phyloP scores from a whole-genome alignment of 2,888 invertebrate species.

The Cremastinae sp. region DNA sequence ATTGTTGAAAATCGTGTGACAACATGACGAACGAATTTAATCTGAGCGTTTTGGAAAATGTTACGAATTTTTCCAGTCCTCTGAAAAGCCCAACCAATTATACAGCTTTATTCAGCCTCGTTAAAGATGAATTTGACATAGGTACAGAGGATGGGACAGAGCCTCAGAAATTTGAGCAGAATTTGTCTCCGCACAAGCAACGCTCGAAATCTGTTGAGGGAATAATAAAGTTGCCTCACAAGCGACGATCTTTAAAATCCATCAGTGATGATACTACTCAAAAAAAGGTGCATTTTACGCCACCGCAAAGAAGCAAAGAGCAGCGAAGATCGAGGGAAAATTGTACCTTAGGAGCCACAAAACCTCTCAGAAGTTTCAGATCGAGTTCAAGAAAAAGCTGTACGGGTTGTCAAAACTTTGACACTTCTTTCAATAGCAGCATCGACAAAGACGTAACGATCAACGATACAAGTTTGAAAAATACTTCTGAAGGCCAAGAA shows the following conservation, averaged over 20 bases:
- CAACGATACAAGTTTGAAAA: not conserved
- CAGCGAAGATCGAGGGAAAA: not conserved
- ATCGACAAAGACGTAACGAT: not conserved
- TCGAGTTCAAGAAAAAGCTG: not conserved
- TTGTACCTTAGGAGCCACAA: constrained; percentile 31
- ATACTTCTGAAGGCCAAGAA: too few species aligned
- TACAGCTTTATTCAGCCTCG: constrained; percentile 31
- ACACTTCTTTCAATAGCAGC: not conserved
- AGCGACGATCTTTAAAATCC: constrained; percentile 1
- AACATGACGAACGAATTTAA: constrained; percentile 30
- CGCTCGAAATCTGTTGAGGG: not conserved
- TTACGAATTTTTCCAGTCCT: constrained; percentile 17
- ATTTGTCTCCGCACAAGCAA: not conserved
- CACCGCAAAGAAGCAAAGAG: not conserved
- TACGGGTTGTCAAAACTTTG: not conserved
- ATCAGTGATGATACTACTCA: constrained; percentile 11
- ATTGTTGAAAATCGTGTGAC: constrained; percentile 2
- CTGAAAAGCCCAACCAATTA: constrained; percentile 30
- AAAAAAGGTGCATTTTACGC: not conserved
- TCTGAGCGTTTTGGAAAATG: constrained; percentile 54
- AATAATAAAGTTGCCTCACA: constrained; percentile 23
- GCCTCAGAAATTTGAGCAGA: not conserved
- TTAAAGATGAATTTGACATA: constrained; percentile 53
- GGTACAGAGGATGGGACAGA: constrained; percentile 44
- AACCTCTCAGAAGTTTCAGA: constrained; percentile 24